Percentiles rank a stretch among this genome's conserved stretches.
Evolutionary conservation across 2,113 vertebrate genomes (phyloP).

Genomic region (Euleptes europaea): DNA sequence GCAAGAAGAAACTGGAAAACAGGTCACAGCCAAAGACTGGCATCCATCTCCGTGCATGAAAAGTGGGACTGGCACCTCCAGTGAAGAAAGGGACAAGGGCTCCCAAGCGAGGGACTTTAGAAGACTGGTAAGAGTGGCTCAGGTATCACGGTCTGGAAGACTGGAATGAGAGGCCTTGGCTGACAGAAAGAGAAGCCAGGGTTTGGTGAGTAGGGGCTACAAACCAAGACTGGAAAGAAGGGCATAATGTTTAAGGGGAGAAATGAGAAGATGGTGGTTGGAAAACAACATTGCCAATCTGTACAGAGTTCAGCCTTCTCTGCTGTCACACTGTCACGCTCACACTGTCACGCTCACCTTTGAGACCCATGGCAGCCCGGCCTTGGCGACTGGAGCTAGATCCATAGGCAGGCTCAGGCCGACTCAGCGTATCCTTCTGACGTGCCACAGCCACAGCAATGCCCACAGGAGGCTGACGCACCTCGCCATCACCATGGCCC

Average conservation of each 20-base stretch:
- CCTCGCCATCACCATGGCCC: constrained; percentile 83
- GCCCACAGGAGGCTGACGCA: constrained; percentile 92
- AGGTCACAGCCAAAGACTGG: not conserved
- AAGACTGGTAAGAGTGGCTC: not conserved
- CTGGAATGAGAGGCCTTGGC: not conserved
- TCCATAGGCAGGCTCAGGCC: constrained; percentile 75
- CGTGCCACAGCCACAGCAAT: constrained; percentile 93
- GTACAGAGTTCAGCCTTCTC: too few relatives aligned
- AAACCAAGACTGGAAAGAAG: not conserved
- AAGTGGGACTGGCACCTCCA: not conserved
- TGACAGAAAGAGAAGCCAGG: not conserved
- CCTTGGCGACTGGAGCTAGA: constrained; percentile 77
- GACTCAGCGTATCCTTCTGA: constrained; percentile 87
- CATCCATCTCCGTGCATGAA: not conserved
- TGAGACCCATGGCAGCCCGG: constrained; percentile 64
- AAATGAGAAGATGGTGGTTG: too few relatives aligned
- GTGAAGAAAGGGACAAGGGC: not conserved
- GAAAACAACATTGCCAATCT: not conserved
- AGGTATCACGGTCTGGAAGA: not conserved
- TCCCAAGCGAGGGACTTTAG: not conserved
- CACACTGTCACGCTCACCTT: constrained; percentile 11
- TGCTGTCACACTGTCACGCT: too few relatives aligned
- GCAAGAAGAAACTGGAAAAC: not conserved
- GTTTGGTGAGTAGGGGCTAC: not conserved
- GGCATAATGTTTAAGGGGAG: too few relatives aligned